These are phyloP conservation scores for Pterostichus niger DNA, from an alignment of 2,888 invertebrate species.

Conservation along the genomic window DNA sequence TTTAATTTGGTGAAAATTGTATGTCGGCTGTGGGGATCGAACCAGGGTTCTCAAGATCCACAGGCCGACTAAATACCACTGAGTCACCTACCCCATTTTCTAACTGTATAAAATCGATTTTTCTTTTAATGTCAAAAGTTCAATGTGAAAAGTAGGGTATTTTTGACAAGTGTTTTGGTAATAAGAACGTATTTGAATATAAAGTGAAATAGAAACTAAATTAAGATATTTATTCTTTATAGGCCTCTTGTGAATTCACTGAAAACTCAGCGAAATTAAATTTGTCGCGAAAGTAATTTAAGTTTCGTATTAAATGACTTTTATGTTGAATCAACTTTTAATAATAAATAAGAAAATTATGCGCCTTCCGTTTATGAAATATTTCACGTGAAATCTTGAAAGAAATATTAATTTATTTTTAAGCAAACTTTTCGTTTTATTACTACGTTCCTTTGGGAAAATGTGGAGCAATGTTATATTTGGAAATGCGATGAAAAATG, in stretches of 20 bases:
- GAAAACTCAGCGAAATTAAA: conserved; percentile 41
- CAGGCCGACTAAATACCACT: too few relatives aligned
- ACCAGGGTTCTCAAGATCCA: too few relatives aligned
- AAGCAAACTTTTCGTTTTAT: conserved; percentile 46
- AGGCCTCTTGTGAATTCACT: not conserved
- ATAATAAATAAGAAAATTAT: conserved; percentile 49
- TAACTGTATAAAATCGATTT: too few relatives aligned
- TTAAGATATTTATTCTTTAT: conserved; percentile 30
- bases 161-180: not conserved
- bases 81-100: too few relatives aligned
- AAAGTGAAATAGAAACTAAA: conserved; percentile 27
- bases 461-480: conserved; percentile 26
- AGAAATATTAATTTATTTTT: conserved; percentile 47
- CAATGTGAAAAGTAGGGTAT: not conserved
- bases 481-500: conserved; percentile 50
- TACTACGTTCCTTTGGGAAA: conserved; percentile 15
- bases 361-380: conserved; percentile 36
- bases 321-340: conserved; percentile 47
- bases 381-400: conserved; percentile 38
- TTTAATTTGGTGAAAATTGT: too few relatives aligned
- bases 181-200: not conserved
- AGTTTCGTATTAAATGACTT: conserved; percentile 50
- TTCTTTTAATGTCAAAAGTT: not conserved
- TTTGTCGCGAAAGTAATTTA: conserved; percentile 53
- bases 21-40: too few relatives aligned